phyloP scores from a whole-genome alignment of 1,140 invertebrate genomes.

The Homarus americanus region DNA sequence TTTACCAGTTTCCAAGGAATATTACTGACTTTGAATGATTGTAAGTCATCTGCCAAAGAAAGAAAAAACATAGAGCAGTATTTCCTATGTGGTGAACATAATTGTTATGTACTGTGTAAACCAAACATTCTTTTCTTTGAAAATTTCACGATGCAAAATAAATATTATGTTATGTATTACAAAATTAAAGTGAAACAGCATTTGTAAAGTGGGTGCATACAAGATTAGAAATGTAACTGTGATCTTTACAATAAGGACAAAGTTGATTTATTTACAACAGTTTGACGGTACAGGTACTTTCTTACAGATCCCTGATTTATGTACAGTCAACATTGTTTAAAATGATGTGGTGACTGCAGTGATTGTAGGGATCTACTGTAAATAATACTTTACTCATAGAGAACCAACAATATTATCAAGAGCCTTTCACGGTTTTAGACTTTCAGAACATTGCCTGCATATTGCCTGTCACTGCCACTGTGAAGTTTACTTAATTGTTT shows the following conservation, averaged over 20 bases:
- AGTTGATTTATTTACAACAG: too few relatives aligned
- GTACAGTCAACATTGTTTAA: not conserved
- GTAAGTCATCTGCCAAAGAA: slow-evolving; percentile 1
- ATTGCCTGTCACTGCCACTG: slow-evolving; percentile 18
- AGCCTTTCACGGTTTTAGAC: not conserved
- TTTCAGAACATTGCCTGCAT: not conserved
- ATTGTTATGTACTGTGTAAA: not conserved
- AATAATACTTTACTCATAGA: not conserved
- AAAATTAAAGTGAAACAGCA: not conserved
- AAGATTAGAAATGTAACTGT: slow-evolving; percentile 11
- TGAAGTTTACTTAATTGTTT: slow-evolving; percentile 19
- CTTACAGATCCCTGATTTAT: too few relatives aligned
- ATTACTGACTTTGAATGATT: not conserved
- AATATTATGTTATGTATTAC: not conserved
- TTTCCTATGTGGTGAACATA: not conserved
- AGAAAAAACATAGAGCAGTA: not conserved
- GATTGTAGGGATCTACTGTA: not conserved
- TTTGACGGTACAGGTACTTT: too few relatives aligned
- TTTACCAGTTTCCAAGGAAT: not conserved
- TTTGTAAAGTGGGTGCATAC: slow-evolving; percentile 4
- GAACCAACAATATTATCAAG: too few relatives aligned
- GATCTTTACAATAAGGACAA: slow-evolving; percentile 34
- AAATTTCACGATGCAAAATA: too few relatives aligned
- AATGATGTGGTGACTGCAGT: not conserved
- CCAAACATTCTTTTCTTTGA: not conserved